Conservation (phyloP, 1,140 invertebrate species). For the Conus betulinus region DNA sequence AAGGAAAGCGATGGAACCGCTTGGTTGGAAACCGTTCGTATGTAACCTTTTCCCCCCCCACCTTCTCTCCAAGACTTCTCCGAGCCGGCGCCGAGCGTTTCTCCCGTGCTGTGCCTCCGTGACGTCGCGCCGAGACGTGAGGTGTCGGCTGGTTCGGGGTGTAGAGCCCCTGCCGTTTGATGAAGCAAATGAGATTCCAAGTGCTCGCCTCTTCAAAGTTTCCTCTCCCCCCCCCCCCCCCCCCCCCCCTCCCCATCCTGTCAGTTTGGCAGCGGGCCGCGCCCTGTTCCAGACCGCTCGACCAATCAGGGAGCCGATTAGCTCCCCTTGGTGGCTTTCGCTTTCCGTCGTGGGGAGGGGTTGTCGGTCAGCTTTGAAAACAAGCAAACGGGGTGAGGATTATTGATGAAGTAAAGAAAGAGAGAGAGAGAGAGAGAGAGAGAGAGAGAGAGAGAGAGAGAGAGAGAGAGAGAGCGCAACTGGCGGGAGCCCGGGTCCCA, state of each 20-base stretch:
- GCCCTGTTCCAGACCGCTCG: conserved; percentile 26
- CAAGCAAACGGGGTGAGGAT: conserved; percentile 29
- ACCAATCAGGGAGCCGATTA: not conserved
- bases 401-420: conserved; percentile 20
- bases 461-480: not conserved
- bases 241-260: not conserved
- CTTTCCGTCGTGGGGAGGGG: not conserved
- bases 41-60: too few species aligned
- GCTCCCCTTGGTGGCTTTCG: not conserved
- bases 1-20: not conserved
- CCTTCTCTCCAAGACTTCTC: too few species aligned
- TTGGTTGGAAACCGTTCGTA: too few species aligned
- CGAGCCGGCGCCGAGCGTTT: too few species aligned
- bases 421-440: conserved; percentile 34
- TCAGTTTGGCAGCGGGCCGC: conserved; percentile 15
- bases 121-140: not conserved
- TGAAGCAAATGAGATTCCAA: conserved; percentile 30
- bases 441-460: conserved; percentile 25
- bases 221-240: not conserved
- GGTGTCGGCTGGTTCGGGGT: conserved; percentile 1
- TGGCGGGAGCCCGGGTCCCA: not conserved
- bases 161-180: conserved; percentile 25
- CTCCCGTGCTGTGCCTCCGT: too few species aligned
- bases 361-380: conserved; percentile 2
- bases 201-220: conserved; percentile 19